Percentiles rank a stretch among this genome's conserved stretches.
Evolutionary conservation across 2,797 vertebrate genomes (phyloP).

Genomic region (Gallirallus australis): DNA sequence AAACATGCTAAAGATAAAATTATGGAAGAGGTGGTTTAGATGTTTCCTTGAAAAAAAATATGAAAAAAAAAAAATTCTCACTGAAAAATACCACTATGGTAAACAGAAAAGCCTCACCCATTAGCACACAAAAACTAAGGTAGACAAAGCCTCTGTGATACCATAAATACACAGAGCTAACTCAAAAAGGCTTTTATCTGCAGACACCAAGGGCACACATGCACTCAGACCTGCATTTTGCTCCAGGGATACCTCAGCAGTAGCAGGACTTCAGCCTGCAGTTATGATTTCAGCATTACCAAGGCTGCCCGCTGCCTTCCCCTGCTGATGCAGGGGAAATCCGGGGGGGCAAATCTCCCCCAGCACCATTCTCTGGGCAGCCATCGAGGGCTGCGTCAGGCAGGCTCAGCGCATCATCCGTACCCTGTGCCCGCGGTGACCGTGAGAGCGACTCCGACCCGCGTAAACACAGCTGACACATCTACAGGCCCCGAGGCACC

Average conservation of each 20-base stretch:
- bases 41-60: neutral
- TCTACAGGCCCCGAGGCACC: neutral
- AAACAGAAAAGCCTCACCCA: neutral
- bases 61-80: neutral
- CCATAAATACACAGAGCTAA: neutral
- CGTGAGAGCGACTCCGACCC: neutral
- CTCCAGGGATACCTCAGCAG: rapidly evolving
- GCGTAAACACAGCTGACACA: rapidly evolving
- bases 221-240: neutral
- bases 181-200: neutral
- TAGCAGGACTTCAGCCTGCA: neutral
- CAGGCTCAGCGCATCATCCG: neutral
- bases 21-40: neutral
- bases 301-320: neutral
- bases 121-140: neutral
- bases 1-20: neutral
- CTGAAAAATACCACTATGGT: neutral
- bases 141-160: neutral
- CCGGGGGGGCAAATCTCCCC: neutral
- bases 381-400: rapidly evolving
- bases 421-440: rapidly evolving
- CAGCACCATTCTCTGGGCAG: rapidly evolving
- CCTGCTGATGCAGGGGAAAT: neutral
- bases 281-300: neutral
- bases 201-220: rapidly evolving